These are phyloP conservation scores for Leptinotarsa lineolata DNA, from an alignment of 1,140 invertebrate genomes.

Conservation along the genomic window DNA sequence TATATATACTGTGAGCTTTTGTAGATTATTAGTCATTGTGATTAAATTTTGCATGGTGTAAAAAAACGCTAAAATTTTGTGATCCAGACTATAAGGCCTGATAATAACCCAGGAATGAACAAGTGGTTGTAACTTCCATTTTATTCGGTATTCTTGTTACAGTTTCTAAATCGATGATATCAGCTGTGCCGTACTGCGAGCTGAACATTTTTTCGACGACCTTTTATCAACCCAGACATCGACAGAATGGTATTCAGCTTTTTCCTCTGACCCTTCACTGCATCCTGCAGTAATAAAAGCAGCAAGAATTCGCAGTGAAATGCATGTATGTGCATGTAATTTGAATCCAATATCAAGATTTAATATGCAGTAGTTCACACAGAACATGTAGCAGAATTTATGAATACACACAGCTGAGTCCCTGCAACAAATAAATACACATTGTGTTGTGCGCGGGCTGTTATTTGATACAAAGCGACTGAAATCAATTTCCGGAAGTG, in stretches of 20 bases:
- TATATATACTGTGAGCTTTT: no score
- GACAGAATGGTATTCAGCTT: conserved; percentile 4
- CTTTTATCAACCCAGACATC: conserved; percentile 8
- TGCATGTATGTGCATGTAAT: conserved; percentile 30
- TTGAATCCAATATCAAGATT: conserved; percentile 32
- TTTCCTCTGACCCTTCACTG: background rate
- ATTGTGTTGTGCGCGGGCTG: conserved; percentile 23
- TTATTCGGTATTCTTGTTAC: no score
- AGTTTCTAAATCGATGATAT: no score
- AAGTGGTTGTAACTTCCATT: no score
- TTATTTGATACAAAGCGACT: conserved; percentile 18
- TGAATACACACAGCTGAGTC: conserved; percentile 20
- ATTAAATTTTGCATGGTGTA: no score
- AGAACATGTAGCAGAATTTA: conserved; percentile 30
- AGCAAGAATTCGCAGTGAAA: conserved; percentile 25
- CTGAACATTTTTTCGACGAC: conserved; percentile 10
- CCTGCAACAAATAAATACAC: conserved; percentile 26
- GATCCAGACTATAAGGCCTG: no score
- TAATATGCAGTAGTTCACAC: conserved; percentile 33
- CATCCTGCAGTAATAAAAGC: conserved; percentile 12
- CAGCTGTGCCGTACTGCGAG: background rate
- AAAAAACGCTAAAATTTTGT: no score
- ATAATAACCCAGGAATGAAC: no score
- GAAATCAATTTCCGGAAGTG: conserved; percentile 23
- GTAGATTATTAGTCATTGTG: no score